A percentile compares a stretch with the other conserved stretches of the same genome.
Conservation (phyloP, 2,113 vertebrate species). For the Porphyrio hochstetteri region DNA sequence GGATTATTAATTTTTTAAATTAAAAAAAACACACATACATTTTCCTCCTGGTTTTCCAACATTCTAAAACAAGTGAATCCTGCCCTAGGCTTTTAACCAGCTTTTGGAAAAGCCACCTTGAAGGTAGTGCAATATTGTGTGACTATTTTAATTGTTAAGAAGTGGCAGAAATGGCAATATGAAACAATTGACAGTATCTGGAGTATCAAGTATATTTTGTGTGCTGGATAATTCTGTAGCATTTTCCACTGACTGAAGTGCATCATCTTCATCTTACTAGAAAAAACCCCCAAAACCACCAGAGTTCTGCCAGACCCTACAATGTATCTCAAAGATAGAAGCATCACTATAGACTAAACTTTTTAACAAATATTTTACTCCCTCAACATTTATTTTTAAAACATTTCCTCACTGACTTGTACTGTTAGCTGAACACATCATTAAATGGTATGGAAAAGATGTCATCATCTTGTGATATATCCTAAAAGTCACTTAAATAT, state of each 20-base stretch:
- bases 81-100: not conserved
- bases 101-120: not conserved
- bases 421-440: not conserved
- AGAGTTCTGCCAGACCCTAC: not conserved
- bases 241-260: not conserved
- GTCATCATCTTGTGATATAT: not conserved
- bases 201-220: not conserved
- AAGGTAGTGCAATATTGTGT: not conserved
- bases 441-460: not conserved
- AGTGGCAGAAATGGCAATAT: not conserved
- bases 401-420: not conserved
- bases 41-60: not conserved
- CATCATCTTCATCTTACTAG: not conserved
- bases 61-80: not conserved
- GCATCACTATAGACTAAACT: not conserved
- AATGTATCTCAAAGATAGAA: not conserved
- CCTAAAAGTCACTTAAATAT: not conserved
- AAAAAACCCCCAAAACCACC: no score
- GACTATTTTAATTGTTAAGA: not conserved
- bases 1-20: not conserved
- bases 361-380: not conserved
- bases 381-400: not conserved
- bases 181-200: not conserved
- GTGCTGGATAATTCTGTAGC: not conserved
- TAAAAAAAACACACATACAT: not conserved